phyloP scores from a whole-genome alignment of 2,797 vertebrate genomes.

The Dendrocincla fuliginosa region DNA sequence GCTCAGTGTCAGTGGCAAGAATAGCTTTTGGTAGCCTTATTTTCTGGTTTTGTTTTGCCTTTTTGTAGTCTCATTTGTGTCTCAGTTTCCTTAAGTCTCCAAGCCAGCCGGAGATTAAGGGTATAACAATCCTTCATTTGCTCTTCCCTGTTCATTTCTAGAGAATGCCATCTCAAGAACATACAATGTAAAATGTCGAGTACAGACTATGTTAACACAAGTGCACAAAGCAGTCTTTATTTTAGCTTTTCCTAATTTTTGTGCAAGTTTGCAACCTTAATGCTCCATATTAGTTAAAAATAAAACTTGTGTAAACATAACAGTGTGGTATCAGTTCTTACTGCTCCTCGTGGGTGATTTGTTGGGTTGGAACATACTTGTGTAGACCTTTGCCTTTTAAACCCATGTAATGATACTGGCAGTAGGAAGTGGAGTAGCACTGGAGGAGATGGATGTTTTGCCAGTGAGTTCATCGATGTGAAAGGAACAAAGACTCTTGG shows the following conservation, averaged over 20 bases:
- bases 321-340: neutral
- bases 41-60: neutral
- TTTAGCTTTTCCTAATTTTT: neutral
- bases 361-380: neutral
- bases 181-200: neutral
- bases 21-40: neutral
- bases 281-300: neutral
- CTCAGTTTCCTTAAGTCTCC: neutral
- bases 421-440: neutral
- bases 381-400: constrained; percentile 30
- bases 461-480: constrained; percentile 43
- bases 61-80: neutral
- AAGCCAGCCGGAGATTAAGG: neutral
- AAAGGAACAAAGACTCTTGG: constrained; percentile 20
- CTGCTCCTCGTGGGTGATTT: neutral
- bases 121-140: neutral
- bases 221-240: neutral
- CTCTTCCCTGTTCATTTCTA: neutral
- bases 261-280: neutral
- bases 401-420: neutral
- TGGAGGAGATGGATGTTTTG: constrained; percentile 48
- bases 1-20: neutral
- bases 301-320: neutral
- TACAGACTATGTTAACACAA: neutral
- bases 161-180: neutral